Evolutionary conservation across 1,140 invertebrate species (phyloP), one percentile per base, ranked within the genome.

Genomic region (Macrobrachium rosenbergii): DNA sequence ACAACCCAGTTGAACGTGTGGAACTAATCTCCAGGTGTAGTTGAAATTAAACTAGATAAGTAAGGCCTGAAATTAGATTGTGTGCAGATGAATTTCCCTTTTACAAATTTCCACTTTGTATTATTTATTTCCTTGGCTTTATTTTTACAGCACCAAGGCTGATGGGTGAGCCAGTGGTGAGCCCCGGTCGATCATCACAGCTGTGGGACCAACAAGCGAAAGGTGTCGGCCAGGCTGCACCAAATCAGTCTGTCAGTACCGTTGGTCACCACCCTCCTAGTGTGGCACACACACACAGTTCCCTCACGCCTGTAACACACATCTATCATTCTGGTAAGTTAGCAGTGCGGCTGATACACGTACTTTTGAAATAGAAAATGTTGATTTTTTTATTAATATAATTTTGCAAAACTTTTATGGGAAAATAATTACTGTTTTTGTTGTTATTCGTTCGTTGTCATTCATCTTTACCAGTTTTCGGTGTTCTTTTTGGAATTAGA

Each of bases 141-240:
- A 28, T 67, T 72, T n/a, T 72, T 23, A 16, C 69, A 72, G 69
- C 69, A 72, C 52, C 69, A 72, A 81, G 79, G 79, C 79, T 81
- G 63, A 81, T 81, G 79, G 79, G 79, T 81, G 79, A 81, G 79
- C 79, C 79, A 81, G 79, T 67, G 28, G 79, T 81, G 23, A 81
- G 59, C 62, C 79, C 79, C 14, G 79, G 79, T 59, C 79, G 43
- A n/a, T 81, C 79, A 64, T 81, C 79, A 81, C 62, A 81, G 62
- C 79, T 64, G 79, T 81, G 79, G 79, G 79, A 81, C 62, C 79
- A 81, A 67, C 60, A 81, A 81, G 79, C 79, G 63, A 81, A 67
- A 63, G 63, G 79, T 81, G 63, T 81, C 17, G 79, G 79, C 63
- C 62, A 81, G 37, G 37, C 69, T 28, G 21, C 63, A 81, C 21